phyloP scores from a whole-genome alignment of 2,797 vertebrate species.

The Pitangus sulphuratus region DNA sequence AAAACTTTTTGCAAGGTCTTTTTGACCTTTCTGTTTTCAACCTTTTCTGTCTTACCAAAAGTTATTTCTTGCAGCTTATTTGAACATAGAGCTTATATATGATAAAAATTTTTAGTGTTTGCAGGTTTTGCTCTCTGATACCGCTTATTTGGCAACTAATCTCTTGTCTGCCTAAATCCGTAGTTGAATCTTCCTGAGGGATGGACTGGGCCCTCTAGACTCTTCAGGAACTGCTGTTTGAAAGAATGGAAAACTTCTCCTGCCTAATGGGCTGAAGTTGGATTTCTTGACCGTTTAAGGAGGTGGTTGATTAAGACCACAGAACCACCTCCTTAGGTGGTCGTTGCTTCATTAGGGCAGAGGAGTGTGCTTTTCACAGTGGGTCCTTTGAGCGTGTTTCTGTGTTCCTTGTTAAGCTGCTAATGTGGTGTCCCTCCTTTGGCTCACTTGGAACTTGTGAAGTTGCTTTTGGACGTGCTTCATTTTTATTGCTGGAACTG shows the following conservation, averaged over 20 bases:
- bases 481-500: slow-evolving; percentile 73
- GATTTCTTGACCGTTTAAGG: slow-evolving; percentile 52
- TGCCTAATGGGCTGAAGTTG: slow-evolving; percentile 55
- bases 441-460: slow-evolving; percentile 76
- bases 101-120: background rate
- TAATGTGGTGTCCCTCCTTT: slow-evolving; percentile 78
- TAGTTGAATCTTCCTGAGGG: background rate
- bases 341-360: slow-evolving; percentile 58
- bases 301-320: slow-evolving; percentile 69
- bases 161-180: background rate
- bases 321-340: slow-evolving; percentile 74
- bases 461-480: slow-evolving; percentile 79
- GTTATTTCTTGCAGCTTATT: background rate
- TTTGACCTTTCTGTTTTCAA: background rate
- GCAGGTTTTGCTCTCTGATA: background rate
- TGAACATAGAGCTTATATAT: background rate
- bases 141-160: background rate
- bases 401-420: slow-evolving; percentile 74
- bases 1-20: background rate
- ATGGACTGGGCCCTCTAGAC: background rate
- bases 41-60: background rate
- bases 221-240: slow-evolving; percentile 52
- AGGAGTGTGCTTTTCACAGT: slow-evolving; percentile 68
- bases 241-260: slow-evolving; percentile 61
- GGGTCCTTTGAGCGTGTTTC: slow-evolving; percentile 69